Conservation (phyloP, 1,140 invertebrate genomes). For the Eriocheir sinensis region DNA sequence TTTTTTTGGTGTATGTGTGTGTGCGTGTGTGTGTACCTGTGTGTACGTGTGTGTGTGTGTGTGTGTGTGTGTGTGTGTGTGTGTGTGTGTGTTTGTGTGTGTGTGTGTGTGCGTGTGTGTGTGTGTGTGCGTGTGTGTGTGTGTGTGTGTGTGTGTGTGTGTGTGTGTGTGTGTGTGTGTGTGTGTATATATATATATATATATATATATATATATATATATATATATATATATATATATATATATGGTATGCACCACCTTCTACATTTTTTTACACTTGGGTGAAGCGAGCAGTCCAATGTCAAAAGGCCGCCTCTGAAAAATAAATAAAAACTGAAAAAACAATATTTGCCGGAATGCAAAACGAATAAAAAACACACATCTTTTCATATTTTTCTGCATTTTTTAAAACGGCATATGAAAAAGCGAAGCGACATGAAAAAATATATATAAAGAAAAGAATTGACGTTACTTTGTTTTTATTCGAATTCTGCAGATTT, state of each 20-base stretch:
- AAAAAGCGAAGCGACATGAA: slow-evolving; percentile 51
- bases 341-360: slow-evolving; percentile 66
- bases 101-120: slow-evolving; percentile 8
- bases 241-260: slow-evolving; percentile 18
- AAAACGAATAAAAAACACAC: slow-evolving; percentile 62
- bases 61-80: neutral
- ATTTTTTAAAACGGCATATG: slow-evolving; percentile 69
- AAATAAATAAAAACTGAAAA: slow-evolving; percentile 61
- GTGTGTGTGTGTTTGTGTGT: neutral
- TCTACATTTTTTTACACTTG: slow-evolving; percentile 58
- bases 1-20: slow-evolving; percentile 6
- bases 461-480: slow-evolving; percentile 51
- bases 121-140: neutral
- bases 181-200: slow-evolving; percentile 32
- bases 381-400: slow-evolving; percentile 65
- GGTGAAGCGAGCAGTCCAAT: slow-evolving; percentile 32
- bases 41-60: slow-evolving; percentile 1
- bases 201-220: slow-evolving; percentile 55
- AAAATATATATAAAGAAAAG: slow-evolving; percentile 48
- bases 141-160: slow-evolving; percentile 4
- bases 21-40: slow-evolving; percentile 54
- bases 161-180: slow-evolving; percentile 21
- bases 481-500: slow-evolving; percentile 23
- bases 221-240: slow-evolving; percentile 45
- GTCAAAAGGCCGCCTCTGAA: slow-evolving; percentile 48